Evolutionary conservation across 1,140 invertebrate genomes (phyloP).

Genomic region (Meloidogyne floridensis): DNA sequence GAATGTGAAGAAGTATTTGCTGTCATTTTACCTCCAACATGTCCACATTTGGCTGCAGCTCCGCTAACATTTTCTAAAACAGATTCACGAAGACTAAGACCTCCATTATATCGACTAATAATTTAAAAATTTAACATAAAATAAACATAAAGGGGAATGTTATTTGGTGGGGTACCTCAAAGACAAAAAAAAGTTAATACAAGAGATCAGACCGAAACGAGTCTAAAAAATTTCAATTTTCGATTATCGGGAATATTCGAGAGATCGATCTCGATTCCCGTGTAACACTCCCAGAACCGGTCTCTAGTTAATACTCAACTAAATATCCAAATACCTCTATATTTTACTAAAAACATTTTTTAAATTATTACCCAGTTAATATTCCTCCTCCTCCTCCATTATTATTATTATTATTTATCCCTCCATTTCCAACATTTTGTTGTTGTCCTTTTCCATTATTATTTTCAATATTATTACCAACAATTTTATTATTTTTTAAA

Average conservation of each 20-base stretch:
- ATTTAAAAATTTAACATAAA: background rate
- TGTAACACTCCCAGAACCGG: too few species aligned
- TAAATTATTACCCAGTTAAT: conserved; percentile 1
- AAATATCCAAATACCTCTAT: too few species aligned
- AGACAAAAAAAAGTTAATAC: too few species aligned
- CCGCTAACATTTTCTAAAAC: conserved; percentile 55
- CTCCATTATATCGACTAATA: conserved; percentile 46
- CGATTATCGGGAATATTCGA: too few species aligned
- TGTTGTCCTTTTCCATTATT: conserved; percentile 14
- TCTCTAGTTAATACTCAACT: too few species aligned
- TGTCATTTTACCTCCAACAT: background rate
- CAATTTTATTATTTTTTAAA: conserved; percentile 24
- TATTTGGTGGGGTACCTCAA: too few species aligned
- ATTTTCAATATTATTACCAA: background rate
- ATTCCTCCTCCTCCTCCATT: background rate
- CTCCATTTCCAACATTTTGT: background rate
- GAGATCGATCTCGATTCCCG: too few species aligned
- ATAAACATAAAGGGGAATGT: background rate
- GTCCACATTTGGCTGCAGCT: background rate
- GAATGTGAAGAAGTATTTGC: conserved; percentile 56
- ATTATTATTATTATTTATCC: conserved; percentile 26
- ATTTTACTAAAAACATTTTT: too few species aligned
- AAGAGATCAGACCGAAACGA: too few species aligned
- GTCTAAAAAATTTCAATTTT: too few species aligned
- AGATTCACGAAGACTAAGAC: conserved; percentile 58